These are phyloP conservation scores for Yoshiicerus persimilis DNA, from an alignment of 1,140 invertebrate genomes.

Conservation along the genomic window DNA sequence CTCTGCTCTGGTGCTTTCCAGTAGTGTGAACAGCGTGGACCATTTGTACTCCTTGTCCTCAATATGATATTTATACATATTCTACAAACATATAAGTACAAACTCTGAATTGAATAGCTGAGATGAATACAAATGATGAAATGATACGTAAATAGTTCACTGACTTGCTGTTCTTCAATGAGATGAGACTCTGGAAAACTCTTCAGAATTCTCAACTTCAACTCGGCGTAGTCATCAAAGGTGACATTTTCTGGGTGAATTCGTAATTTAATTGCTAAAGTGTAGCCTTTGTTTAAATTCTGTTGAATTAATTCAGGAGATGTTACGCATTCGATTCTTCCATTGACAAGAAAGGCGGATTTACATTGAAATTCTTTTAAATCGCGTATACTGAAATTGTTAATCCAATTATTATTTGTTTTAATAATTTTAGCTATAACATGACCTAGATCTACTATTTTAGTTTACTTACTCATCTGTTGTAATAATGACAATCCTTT, in stretches of 20 bases:
- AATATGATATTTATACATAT: background rate
- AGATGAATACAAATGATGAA: background rate
- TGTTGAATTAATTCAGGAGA: background rate
- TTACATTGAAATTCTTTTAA: background rate
- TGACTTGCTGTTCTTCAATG: background rate
- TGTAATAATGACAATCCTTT: background rate
- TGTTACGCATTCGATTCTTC: background rate
- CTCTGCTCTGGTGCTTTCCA: background rate
- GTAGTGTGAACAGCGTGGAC: background rate
- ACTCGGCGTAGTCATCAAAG: background rate
- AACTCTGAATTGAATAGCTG: background rate
- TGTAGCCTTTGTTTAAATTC: background rate
- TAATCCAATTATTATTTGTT: no score
- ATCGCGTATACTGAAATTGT: background rate
- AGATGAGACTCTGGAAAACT: background rate
- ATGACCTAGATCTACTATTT: no score
- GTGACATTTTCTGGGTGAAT: background rate
- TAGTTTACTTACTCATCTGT: background rate
- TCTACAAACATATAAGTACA: background rate
- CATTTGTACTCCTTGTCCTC: background rate
- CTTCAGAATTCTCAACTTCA: background rate
- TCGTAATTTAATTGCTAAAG: background rate
- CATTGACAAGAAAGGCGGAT: background rate
- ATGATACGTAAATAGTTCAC: background rate
- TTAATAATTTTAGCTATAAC: no score